Evolutionary conservation across 2,797 vertebrate genomes (phyloP), one percentile per base, ranked within the genome.

Genomic region (Bryconaethiops microstoma): DNA sequence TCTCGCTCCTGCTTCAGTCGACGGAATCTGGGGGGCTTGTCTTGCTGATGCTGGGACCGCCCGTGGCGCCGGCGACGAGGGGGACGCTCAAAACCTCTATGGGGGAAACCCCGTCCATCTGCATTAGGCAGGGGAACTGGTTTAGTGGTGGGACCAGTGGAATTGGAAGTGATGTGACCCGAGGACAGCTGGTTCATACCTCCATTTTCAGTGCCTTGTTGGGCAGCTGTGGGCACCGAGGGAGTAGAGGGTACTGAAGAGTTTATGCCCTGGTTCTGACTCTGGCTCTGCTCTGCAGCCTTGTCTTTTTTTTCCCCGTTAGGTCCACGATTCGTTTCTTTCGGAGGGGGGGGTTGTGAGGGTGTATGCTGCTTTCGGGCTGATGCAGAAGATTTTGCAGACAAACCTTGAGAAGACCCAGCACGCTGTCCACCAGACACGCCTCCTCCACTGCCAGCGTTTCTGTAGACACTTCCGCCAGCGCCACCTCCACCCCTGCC

Each of bases 21-120:
- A 14, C 97, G 95, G 86, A 98, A 98, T 0, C 97, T 95, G 2
- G 97, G 97, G 0, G 97, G 97, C 80, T 98, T 98, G 90, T 98
- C 97, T 89, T 98, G 97, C 86, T 97, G 97, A 91, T 97, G 97
- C 59, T 97, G 95, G 17, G 96, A 94, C 1, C 96, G 95, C 0
- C 96, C 95, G 0, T 96, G 93, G 7, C 96, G 94, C 0, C 96
- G 92, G 7, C 96, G 94, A 21, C 94, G 87, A 4, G 95, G 95
- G 0, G 94, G 93, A 0, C 95, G 92, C 69, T 97, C 96, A 45
- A 96, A 95, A 4, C 94, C 93, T 71, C 91, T 88, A 1, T 92
- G 89, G 19, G 89, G 90, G 40, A 92, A 92, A 19, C 90, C 88
- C 7, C 89, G 90, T 42, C 88, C 89, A 16, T 87, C 87, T 3